Conservation (phyloP, 2,888 invertebrate species). For the Crocallis elinguaria region DNA sequence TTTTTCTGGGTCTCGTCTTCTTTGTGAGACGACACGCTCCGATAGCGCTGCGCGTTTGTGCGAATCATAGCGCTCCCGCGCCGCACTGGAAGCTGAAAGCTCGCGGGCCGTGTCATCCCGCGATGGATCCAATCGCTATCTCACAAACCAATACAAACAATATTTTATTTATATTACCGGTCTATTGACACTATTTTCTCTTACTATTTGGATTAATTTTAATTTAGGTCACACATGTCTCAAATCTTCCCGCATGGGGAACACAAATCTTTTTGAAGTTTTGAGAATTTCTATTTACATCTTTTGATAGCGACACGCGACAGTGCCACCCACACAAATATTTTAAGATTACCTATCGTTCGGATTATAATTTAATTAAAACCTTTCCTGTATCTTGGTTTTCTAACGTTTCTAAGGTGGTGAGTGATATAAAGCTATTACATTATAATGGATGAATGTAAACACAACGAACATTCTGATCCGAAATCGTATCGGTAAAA, state of each 20-base stretch:
- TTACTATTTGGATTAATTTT: conserved; percentile 16
- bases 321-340: conserved; percentile 46
- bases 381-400: conserved; percentile 9
- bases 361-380: conserved; percentile 21
- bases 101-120: conserved; percentile 51
- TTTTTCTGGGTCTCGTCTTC: conserved; percentile 53
- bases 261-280: conserved; percentile 26
- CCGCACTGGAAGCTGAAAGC: conserved; percentile 61
- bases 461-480: conserved; percentile 28
- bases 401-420: conserved; percentile 15
- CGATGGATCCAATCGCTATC: conserved; percentile 50
- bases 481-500: conserved; percentile 20
- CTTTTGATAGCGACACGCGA: conserved; percentile 42
- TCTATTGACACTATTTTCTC: conserved; percentile 31
- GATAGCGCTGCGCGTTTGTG: conserved; percentile 51
- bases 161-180: conserved; percentile 36
- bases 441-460: conserved; percentile 26
- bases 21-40: conserved; percentile 39
- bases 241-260: conserved; percentile 4
- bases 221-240: conserved; percentile 28
- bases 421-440: conserved; percentile 21
- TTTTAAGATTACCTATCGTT: conserved; percentile 36
- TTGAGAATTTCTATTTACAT: conserved; percentile 34
- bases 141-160: conserved; percentile 37
- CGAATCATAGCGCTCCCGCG: conserved; percentile 55